These are phyloP conservation scores for Melipona beecheii DNA, from an alignment of 2,888 invertebrate species.

Conservation along the genomic window DNA sequence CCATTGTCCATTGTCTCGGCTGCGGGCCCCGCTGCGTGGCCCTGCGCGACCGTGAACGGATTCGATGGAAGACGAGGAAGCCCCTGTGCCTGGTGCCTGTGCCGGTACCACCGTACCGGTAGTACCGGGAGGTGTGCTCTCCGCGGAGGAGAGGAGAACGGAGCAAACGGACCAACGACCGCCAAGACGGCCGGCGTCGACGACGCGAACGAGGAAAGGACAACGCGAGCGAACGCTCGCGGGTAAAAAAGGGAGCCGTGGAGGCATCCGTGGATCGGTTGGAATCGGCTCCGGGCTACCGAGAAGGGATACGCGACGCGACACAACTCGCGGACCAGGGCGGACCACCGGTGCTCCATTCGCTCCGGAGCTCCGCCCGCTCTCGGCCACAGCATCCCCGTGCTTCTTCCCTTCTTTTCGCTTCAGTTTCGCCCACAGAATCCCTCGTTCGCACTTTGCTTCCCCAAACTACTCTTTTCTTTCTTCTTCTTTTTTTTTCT, in stretches of 20 bases:
- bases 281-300: slow-evolving; percentile 42
- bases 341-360: slow-evolving; percentile 76
- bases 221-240: slow-evolving; percentile 37
- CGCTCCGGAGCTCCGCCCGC: slow-evolving; percentile 78
- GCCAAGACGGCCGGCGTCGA: slow-evolving; percentile 47
- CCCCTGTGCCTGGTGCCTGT: slow-evolving; percentile 38
- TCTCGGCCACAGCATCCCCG: slow-evolving; percentile 50
- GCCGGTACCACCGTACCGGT: neutral
- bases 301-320: slow-evolving; percentile 57
- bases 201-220: slow-evolving; percentile 55
- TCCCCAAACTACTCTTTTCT: neutral
- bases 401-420: slow-evolving; percentile 32
- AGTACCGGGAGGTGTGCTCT: slow-evolving; percentile 49
- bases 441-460: neutral
- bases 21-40: slow-evolving; percentile 74
- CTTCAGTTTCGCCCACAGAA: neutral
- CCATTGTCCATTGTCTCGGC: slow-evolving; percentile 95
- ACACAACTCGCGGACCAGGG: slow-evolving; percentile 67
- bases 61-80: slow-evolving; percentile 62
- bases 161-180: slow-evolving; percentile 52
- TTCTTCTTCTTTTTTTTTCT: neutral
- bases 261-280: slow-evolving; percentile 40
- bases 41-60: slow-evolving; percentile 61
- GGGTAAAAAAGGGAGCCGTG: slow-evolving; percentile 52
- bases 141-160: slow-evolving; percentile 36